phyloP scores from a whole-genome alignment of 2,888 invertebrate genomes.

The Amiota communis region DNA sequence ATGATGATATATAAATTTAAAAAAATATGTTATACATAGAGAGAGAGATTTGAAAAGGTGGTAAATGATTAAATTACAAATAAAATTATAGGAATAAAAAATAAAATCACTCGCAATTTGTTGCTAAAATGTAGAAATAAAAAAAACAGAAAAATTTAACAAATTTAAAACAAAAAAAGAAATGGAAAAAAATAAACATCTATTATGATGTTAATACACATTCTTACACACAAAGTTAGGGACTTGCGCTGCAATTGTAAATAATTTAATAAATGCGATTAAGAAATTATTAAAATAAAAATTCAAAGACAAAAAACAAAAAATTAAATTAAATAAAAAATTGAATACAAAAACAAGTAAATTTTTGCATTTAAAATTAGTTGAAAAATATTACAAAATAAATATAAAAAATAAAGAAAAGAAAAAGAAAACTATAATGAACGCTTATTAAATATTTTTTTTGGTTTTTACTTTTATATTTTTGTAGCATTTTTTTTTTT shows the following conservation, averaged over 20 bases:
- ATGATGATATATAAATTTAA: too few species aligned
- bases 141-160: too few species aligned
- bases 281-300: background rate
- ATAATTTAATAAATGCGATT: conserved; percentile 4
- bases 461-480: background rate
- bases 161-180: background rate
- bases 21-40: too few species aligned
- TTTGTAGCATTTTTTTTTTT: background rate
- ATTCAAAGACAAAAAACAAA: background rate
- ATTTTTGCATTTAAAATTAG: conserved; percentile 12
- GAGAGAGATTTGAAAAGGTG: too few species aligned
- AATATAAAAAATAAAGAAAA: background rate
- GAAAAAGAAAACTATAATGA: too few species aligned
- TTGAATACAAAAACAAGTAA: background rate
- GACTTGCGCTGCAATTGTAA: conserved; percentile 23
- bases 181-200: conserved; percentile 15
- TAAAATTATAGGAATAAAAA: too few species aligned
- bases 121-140: too few species aligned
- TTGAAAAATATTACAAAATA: background rate
- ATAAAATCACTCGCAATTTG: too few species aligned
- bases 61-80: too few species aligned
- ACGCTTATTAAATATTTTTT: background rate
- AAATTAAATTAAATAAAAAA: conserved; percentile 2
- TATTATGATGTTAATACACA: background rate
- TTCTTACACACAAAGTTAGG: conserved; percentile 6